Conservation (phyloP, 2,797 vertebrate genomes). For the Siniperca scherzeri region DNA sequence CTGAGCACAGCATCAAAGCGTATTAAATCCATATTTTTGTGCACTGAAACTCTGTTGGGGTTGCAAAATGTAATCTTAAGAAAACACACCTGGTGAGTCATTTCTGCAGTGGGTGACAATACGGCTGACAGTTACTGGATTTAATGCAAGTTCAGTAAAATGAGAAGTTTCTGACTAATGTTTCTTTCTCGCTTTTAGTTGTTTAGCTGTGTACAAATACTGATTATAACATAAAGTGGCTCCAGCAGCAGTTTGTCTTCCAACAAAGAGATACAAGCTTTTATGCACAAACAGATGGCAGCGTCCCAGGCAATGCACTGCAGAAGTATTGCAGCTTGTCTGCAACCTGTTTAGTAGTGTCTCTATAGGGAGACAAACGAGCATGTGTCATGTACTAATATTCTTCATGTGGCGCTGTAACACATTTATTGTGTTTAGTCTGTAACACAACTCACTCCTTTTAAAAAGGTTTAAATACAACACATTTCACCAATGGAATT, state of each 20-base stretch:
- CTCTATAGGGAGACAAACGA: conserved; percentile 73
- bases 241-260: conserved; percentile 57
- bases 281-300: conserved; percentile 69
- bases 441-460: conserved; percentile 6
- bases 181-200: conserved; percentile 25
- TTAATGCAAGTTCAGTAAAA: conserved; percentile 38
- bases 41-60: conserved; percentile 9
- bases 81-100: conserved; percentile 47
- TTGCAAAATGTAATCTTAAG: conserved; percentile 43
- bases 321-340: conserved; percentile 69
- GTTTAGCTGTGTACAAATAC: conserved; percentile 19
- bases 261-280: conserved; percentile 59
- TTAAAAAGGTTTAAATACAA: conserved; percentile 33
- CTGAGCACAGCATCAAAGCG: conserved; percentile 40
- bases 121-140: conserved; percentile 34
- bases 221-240: conserved; percentile 43
- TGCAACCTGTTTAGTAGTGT: conserved; percentile 69
- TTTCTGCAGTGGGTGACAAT: conserved; percentile 37
- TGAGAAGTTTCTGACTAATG: conserved; percentile 18
- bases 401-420: conserved; percentile 44
- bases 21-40: conserved; percentile 50
- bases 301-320: conserved; percentile 68
- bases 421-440: conserved; percentile 32
- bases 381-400: conserved; percentile 54
- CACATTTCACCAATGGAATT: neutral